phyloP scores from a whole-genome alignment of 2,797 vertebrate genomes.

The Cryptoblepharus egeriae region DNA sequence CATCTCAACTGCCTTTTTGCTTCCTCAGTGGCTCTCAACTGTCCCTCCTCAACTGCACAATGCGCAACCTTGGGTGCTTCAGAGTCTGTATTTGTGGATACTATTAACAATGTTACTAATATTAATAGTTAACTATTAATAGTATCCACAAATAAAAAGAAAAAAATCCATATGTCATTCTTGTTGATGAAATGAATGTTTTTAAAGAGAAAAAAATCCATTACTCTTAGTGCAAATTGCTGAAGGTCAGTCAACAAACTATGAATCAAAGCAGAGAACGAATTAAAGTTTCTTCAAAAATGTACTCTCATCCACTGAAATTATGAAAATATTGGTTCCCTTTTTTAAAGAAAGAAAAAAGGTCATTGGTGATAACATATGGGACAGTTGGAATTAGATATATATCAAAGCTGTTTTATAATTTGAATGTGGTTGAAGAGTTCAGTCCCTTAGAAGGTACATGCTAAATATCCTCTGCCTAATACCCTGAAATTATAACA shows the following conservation, averaged over 20 bases:
- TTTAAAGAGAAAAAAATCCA: neutral
- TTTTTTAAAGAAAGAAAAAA: neutral
- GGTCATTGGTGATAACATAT: neutral
- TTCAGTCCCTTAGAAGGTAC: neutral
- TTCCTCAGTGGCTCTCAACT: too few relatives aligned
- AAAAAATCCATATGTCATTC: neutral
- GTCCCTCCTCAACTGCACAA: too few relatives aligned
- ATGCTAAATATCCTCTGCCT: neutral
- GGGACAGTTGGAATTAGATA: neutral
- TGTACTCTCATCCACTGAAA: neutral
- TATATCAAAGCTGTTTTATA: neutral
- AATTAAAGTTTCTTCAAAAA: slow-evolving; percentile 3
- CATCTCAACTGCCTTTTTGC: too few relatives aligned
- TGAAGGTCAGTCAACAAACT: neutral
- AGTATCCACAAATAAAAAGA: too few relatives aligned
- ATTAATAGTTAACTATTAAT: too few relatives aligned
- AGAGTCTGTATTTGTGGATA: neutral
- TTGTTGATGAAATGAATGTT: neutral
- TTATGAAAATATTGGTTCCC: neutral
- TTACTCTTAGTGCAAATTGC: neutral
- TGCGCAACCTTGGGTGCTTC: neutral
- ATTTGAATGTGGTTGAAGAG: neutral
- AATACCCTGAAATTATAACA: neutral
- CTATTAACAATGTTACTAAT: neutral
- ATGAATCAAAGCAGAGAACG: neutral